Conservation (phyloP, 2,797 vertebrate genomes). For the Paramormyrops hopkinsi region DNA sequence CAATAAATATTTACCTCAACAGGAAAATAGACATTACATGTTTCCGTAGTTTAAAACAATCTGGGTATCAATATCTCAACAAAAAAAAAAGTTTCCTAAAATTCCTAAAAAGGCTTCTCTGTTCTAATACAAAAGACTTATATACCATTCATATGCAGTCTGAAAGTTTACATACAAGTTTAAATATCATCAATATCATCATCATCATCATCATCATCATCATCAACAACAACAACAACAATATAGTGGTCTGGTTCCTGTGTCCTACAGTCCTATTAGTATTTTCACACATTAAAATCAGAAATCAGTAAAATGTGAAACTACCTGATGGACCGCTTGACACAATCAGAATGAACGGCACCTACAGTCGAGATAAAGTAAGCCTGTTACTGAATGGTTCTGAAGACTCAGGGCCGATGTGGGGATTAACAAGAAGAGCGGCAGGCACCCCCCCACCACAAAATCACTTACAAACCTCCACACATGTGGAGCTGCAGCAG, state of each 20-base stretch:
- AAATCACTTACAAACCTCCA: not conserved
- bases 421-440: not conserved
- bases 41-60: not conserved
- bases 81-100: not conserved
- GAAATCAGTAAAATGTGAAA: not conserved
- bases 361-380: no score
- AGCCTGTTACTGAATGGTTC: not conserved
- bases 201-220: not conserved
- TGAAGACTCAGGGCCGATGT: not conserved
- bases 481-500: not conserved
- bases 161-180: not conserved
- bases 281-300: not conserved
- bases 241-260: not conserved
- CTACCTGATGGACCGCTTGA: no score
- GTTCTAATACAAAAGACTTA: not conserved
- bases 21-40: not conserved
- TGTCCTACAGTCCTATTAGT: not conserved
- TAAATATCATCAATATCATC: not conserved
- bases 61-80: not conserved
- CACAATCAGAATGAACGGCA: no score
- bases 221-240: not conserved
- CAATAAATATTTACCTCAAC: not conserved
- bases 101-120: not conserved
- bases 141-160: not conserved
- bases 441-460: no score